Percentiles rank a stretch among this genome's conserved stretches.
These are phyloP conservation scores for Phylloscopus collybita DNA, from an alignment of 2,797 vertebrate genomes.

Conservation along the genomic window DNA sequence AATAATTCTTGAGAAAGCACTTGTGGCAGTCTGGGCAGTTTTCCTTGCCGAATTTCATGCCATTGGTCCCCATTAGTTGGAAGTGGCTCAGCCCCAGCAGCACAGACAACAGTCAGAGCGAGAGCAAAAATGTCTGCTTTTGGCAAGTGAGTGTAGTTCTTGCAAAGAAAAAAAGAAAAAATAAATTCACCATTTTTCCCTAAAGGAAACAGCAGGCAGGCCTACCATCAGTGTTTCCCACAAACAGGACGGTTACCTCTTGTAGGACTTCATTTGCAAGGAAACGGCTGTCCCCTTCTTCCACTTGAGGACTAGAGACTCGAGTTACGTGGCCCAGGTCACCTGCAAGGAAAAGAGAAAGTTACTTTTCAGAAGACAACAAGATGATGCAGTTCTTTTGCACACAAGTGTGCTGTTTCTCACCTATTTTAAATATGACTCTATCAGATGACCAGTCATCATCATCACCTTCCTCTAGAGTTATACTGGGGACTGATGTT, in stretches of 20 bases:
- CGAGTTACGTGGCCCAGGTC: constrained; percentile 97
- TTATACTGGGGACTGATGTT: constrained; percentile 80
- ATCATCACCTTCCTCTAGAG: constrained; percentile 91
- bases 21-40: constrained; percentile 91
- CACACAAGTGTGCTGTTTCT: background rate
- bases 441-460: constrained; percentile 86
- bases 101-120: constrained; percentile 82
- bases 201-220: background rate
- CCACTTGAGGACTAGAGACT: constrained; percentile 93
- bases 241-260: constrained; percentile 81
- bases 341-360: constrained; percentile 76
- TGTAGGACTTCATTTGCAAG: constrained; percentile 97
- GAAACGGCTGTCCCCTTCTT: constrained; percentile 96
- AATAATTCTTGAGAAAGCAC: constrained; percentile 90
- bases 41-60: constrained; percentile 94
- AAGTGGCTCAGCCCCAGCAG: constrained; percentile 89
- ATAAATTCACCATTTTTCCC: background rate
- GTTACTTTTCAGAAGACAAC: background rate
- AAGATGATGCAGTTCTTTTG: background rate
- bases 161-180: background rate
- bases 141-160: constrained; percentile 81
- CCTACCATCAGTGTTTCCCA: background rate
- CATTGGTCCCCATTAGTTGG: constrained; percentile 95
- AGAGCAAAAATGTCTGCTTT: constrained; percentile 86
- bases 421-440: constrained; percentile 95